phyloP scores from a whole-genome alignment of 2,888 invertebrate species.

The Cordilura impudica region DNA sequence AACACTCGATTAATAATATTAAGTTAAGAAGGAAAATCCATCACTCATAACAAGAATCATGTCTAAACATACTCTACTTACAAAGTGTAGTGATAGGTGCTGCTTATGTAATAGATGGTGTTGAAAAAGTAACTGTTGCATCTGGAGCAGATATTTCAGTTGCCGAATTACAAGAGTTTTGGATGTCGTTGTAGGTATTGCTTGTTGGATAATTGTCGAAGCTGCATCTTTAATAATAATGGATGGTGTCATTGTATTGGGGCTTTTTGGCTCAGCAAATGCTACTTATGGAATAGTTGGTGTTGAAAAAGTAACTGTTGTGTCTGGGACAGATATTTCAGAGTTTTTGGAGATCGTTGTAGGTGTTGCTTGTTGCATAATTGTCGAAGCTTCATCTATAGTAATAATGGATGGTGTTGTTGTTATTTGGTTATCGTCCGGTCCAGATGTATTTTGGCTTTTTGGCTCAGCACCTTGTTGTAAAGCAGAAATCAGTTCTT shows the following conservation, averaged over 20 bases:
- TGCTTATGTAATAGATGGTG: conserved; percentile 6
- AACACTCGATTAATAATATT: neutral
- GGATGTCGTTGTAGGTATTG: neutral
- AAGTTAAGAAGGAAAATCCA: neutral
- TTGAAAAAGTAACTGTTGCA: conserved; percentile 43
- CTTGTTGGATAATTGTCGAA: conserved; percentile 12
- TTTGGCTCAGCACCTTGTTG: conserved; percentile 10
- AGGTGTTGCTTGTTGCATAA: conserved; percentile 8
- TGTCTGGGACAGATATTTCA: conserved; percentile 13
- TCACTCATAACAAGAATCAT: neutral
- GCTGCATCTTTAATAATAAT: conserved; percentile 4
- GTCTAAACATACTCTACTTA: neutral
- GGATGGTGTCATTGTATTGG: conserved; percentile 19
- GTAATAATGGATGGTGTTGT: conserved; percentile 4
- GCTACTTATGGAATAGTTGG: conserved; percentile 21
- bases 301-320: conserved; percentile 39
- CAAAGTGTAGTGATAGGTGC: neutral
- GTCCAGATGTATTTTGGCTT: conserved; percentile 11
- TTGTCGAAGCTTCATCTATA: conserved; percentile 7
- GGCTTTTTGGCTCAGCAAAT: conserved; percentile 6
- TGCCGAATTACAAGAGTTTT: too few species aligned
- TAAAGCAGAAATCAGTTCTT: conserved; percentile 3
- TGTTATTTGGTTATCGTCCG: conserved; percentile 39
- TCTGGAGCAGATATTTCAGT: conserved; percentile 3
- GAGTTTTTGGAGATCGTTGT: neutral